Base-by-base conservation (phyloP, 1,140 invertebrate genomes). In the Drosophila orena region DNA sequence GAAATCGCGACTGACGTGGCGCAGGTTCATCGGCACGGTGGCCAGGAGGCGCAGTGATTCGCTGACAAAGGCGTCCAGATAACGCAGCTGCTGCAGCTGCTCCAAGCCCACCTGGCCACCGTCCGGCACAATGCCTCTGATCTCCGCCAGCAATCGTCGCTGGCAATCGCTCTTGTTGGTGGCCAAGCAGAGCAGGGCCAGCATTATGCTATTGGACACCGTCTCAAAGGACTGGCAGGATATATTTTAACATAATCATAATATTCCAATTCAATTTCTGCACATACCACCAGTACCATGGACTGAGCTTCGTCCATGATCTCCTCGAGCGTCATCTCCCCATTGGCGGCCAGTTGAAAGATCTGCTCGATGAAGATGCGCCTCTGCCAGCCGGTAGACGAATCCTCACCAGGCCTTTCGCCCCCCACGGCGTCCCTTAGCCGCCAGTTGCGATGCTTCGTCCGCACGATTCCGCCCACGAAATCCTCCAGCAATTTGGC, bases 341-440 rank as follows among this genome's bases (percentile, higher is more conserved):
- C 88, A 6, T 75, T 79, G 55, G 91, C 90, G 6, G 88, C 90
- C 84, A 91, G 54, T 17, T 90, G 78, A 22, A 91, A 91, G 64
- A 91, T 89, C 55, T 91, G 91, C 47, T 91, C 91, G 15, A 91
- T 91, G 46, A 91, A 91, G 37, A 91, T 91, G 55, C 90, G 86
- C 7, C 81, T 68, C 55, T 90, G 86, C 90, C 84, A 81, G 52
- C 65, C 65, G 10, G 70, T 42, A 37, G 75, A 52, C 37, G 46
- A n/a, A 7, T 66, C 64, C 24, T 61, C 62, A 3, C 59, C 77
- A 2, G 44, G 15, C 6, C 11, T 17, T 3, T 43, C 70, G 1
- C 40, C 30, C 0, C 50, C 47, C 2, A 65, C 44, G n/a, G 73
- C 52, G 7, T 74, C 49, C 8, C 84, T 65, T 3, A 80, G 68